A percentile compares a stretch with the other conserved stretches of the same genome.
These are phyloP conservation scores for Drosophila macrospina DNA, from an alignment of 2,888 invertebrate genomes.

Conservation along the genomic window DNA sequence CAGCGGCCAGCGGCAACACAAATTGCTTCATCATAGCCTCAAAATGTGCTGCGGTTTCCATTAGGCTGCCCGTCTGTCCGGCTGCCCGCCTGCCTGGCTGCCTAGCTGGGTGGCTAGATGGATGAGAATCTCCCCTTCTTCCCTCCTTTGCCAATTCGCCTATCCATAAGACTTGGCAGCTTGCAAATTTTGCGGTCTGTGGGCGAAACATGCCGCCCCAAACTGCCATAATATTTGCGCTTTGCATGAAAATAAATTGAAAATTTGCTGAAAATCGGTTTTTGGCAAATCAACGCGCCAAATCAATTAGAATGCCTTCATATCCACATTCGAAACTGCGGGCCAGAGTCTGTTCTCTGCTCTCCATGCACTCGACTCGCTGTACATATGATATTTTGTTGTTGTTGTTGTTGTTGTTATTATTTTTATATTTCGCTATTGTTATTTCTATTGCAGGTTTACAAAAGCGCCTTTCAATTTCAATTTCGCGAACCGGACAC, in stretches of 20 bases:
- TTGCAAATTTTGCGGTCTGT: slow-evolving; percentile 76
- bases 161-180: slow-evolving; percentile 53
- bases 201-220: slow-evolving; percentile 30
- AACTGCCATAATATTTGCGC: slow-evolving; percentile 73
- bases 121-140: background rate
- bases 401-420: slow-evolving; percentile 6
- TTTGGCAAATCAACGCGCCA: slow-evolving; percentile 61
- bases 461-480: slow-evolving; percentile 84
- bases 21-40: slow-evolving; percentile 79
- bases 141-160: slow-evolving; percentile 5
- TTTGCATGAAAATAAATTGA: slow-evolving; percentile 76
- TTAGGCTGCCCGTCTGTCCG: slow-evolving; percentile 46
- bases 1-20: slow-evolving; percentile 67
- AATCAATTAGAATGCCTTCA: slow-evolving; percentile 78
- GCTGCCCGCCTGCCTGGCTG: no score
- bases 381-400: slow-evolving; percentile 43
- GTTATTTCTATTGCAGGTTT: slow-evolving; percentile 70
- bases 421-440: slow-evolving; percentile 13
- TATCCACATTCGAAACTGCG: slow-evolving; percentile 15
- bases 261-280: slow-evolving; percentile 66
- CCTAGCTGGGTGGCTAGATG: no score
- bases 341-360: background rate
- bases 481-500: slow-evolving; percentile 84
- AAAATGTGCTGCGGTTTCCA: slow-evolving; percentile 79
- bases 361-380: background rate